phyloP scores from a whole-genome alignment of 2,797 vertebrate genomes.

The Fratercula arctica region DNA sequence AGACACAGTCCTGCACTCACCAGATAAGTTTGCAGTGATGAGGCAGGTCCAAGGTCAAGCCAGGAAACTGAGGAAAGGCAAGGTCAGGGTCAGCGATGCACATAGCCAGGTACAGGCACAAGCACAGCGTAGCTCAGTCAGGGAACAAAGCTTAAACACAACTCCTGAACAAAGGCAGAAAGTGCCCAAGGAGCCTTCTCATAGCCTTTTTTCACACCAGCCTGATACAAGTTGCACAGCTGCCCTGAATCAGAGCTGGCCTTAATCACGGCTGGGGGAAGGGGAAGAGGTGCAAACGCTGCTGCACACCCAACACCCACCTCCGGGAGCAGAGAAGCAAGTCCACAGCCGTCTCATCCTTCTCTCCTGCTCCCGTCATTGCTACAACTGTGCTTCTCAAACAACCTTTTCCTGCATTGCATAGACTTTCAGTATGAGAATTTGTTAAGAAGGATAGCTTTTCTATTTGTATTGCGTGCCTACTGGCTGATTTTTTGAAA shows the following conservation, averaged over 20 bases:
- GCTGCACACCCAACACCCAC: not conserved
- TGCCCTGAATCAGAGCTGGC: not conserved
- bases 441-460: not conserved
- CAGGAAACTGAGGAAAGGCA: not conserved
- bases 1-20: not conserved
- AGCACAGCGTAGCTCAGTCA: accelerated
- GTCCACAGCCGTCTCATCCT: not conserved
- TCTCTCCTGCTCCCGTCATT: not conserved
- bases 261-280: accelerated
- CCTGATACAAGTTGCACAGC: not conserved
- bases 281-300: not conserved
- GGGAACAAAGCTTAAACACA: not conserved
- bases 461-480: not conserved
- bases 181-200: not conserved
- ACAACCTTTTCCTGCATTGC: not conserved
- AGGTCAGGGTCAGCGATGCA: not conserved
- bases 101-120: not conserved
- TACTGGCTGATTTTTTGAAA: not conserved
- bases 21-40: not conserved
- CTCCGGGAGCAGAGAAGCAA: not conserved
- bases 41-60: not conserved
- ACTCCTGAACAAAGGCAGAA: not conserved
- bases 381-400: not conserved
- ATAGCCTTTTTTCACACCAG: not conserved
- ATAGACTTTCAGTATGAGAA: not conserved